These are phyloP conservation scores for Drosophila recens DNA, from an alignment of 2,888 invertebrate species.

Conservation along the genomic window DNA sequence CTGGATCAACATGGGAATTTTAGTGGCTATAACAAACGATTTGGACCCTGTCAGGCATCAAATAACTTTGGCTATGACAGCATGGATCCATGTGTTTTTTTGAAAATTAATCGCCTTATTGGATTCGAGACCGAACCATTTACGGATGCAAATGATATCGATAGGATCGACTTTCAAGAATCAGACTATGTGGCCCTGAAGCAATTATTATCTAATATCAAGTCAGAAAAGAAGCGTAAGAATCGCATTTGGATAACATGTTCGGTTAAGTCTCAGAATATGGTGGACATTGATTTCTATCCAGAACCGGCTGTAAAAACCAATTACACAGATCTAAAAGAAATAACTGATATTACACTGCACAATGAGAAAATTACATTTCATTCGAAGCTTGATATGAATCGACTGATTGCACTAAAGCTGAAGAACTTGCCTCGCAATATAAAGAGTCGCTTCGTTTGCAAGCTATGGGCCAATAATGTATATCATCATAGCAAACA, in stretches of 20 bases:
- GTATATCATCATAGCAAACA: conserved; percentile 27
- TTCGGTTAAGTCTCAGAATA: background rate
- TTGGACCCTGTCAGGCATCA: conserved; percentile 44
- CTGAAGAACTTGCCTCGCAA: conserved; percentile 29
- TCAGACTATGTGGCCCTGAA: conserved; percentile 19
- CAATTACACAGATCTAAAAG: conserved; percentile 36
- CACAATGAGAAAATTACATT: background rate
- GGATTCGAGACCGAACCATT: conserved; percentile 51
- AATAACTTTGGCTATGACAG: conserved; percentile 47
- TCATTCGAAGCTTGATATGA: conserved; percentile 28
- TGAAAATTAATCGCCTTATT: conserved; percentile 63
- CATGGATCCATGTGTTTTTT: conserved; percentile 56
- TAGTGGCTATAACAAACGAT: conserved; percentile 4
- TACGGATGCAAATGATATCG: conserved; percentile 16
- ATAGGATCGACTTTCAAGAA: background rate
- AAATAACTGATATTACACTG: background rate
- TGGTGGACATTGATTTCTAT: conserved; percentile 19
- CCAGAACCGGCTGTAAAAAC: conserved; percentile 45
- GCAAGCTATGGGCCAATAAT: conserved; percentile 63
- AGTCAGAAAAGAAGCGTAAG: background rate
- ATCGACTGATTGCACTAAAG: conserved; percentile 62
- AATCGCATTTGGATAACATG: conserved; percentile 61
- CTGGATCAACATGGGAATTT: conserved; percentile 27
- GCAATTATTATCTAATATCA: conserved; percentile 1
- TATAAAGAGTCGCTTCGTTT: conserved; percentile 22